These are phyloP conservation scores for Pan troglodytes DNA, from an alignment of 2,113 vertebrate genomes.

Conservation along the genomic window NHGRI_mPanTro3-v2.1_pri NC_072415.2:74231501-74232000, in stretches of 20 bases:
- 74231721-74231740: not conserved
- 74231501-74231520: not conserved
- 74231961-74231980: not conserved
- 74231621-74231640: not conserved
- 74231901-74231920: not conserved
- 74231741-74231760: not conserved
- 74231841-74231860: not conserved
- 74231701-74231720: not conserved
- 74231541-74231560: not conserved
- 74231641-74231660: not conserved
- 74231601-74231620: not conserved
- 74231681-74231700: not conserved
- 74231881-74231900: not conserved
- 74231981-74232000: not conserved
- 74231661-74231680: not conserved
- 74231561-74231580: not conserved
- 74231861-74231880: not conserved
- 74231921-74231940: not conserved
- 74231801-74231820: not conserved
- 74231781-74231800: not conserved
- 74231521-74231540: not conserved
- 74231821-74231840: not conserved
- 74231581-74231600: not conserved
- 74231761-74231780: accelerated
- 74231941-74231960: not conserved